Base-by-base conservation (phyloP, 2,888 invertebrate species). In the Rhamphomyia laevipes region DNA sequence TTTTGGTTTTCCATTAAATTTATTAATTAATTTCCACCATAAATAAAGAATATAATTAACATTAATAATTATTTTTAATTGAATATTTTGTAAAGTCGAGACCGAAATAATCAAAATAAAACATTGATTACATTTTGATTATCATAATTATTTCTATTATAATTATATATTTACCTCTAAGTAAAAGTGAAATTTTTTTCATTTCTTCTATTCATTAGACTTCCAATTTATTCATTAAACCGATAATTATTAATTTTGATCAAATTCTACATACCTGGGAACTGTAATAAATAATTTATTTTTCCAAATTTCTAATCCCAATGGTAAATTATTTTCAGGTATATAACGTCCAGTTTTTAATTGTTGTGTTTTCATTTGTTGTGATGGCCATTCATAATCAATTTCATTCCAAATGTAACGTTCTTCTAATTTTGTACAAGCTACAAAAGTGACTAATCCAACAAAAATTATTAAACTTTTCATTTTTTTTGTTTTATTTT, bases 231-330 rank as follows among this genome's bases (percentile, higher is more conserved):
- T n/a, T n/a, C n/a, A n/a, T n/a, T n/a, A n/a, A n/a, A n/a, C n/a
- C n/a, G n/a, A n/a, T n/a, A n/a, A n/a, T n/a, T n/a, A n/a, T n/a
- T n/a, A n/a, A n/a, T n/a, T n/a, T n/a, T n/a, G n/a, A n/a, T n/a
- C n/a, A n/a, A n/a, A n/a, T n/a, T n/a, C n/a, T n/a, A n/a, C n/a
- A n/a, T 67, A 77, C 77, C 77, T 76, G 51, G 84, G 84, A 21
- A 83, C 77, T 9, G 83, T 83, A 35, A 84, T 73, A 60, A 80
- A 86, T 42, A 80, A 65, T 73, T 80, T 85, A 67, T 81, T 73
- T 60, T 76, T 77, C 83, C 84, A 86, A 48, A 78, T 73, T 47
- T 80, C 84, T 52, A 86, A 59, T 12, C 85, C 86, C 45, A 86
- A 67, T 0, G 84, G 83, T 45, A 84, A 68, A 67, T 84, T 85